Percentiles rank a stretch among this genome's conserved stretches.
Evolutionary conservation across 2,113 vertebrate species (phyloP).

Genomic region (Myiozetetes cayanensis): DNA sequence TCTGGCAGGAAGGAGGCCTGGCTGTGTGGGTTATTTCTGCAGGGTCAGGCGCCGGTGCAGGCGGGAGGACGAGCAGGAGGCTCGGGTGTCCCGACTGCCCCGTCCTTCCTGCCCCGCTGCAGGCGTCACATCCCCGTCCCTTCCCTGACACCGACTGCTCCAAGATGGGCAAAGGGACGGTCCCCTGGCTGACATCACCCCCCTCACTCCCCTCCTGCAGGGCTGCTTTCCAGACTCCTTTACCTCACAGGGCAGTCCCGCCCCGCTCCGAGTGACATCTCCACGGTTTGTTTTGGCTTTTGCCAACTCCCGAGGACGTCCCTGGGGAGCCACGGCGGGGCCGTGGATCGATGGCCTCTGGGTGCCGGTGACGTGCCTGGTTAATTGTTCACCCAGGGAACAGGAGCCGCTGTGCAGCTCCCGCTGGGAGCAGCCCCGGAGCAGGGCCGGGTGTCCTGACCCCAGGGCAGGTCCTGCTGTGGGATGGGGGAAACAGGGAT

Average conservation of each 20-base stretch:
- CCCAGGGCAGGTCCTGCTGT: neutral
- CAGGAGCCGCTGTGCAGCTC: neutral
- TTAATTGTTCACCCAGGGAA: neutral
- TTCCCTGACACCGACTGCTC: neutral
- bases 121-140: fast-evolving
- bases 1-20: neutral
- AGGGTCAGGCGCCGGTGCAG: neutral
- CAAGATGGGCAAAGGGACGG: neutral
- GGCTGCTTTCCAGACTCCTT: neutral
- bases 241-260: neutral
- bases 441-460: neutral
- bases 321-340: neutral
- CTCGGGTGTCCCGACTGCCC: neutral
- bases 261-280: neutral
- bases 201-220: fast-evolving
- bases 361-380: neutral
- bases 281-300: neutral
- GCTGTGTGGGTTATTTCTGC: fast-evolving
- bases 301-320: neutral
- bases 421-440: neutral
- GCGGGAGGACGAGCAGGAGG: neutral
- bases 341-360: neutral
- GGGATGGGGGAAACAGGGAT: neutral
- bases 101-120: neutral
- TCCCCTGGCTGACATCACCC: too few relatives aligned